Base-by-base conservation (phyloP, 2,888 invertebrate species). In the Anoplius nigerrimus region DNA sequence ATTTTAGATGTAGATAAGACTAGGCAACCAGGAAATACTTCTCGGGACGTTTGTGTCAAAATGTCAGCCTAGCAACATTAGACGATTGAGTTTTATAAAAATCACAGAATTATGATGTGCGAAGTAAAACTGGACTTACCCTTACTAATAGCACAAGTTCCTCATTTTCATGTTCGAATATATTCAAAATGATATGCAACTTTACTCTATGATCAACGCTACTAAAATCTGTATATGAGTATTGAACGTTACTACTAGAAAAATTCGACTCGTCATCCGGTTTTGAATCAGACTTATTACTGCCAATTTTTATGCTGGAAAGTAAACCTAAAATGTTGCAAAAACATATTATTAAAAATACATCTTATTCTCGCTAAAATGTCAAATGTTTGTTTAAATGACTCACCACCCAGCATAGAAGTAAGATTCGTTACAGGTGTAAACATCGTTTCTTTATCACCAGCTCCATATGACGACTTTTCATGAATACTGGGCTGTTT, bases 191-290 rank as follows among this genome's bases (percentile, higher is more conserved):
- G 45, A 92, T 89, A 81, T 90, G 90, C 2, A 91, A 85, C 80
- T 92, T 92, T n/a, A 92, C 86, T 56, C 92, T 90, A 78, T 92
- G 92, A 85, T 92, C 92, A 18, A 92, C 88, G 72, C 90, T 89
- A 66, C 88, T 88, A 62, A 91, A 92, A 78, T 92, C 89, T 5
- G 81, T 89, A 72, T 90, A 92, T 43, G 90, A 91, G 75, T 91
- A 92, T 78, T 90, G 90, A 74, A 91, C 90, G 20, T 84, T 82
- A 24, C 83, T 84, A 8, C 83, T 78, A 15, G 76, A 66, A 52
- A 82, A 80, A 46, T 80, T 82, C 1, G 80, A 63, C 11, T 67
- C 69, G 13, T 85, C 84, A 21, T 84, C 82, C 13, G 77, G 65
- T 72, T 85, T 85, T 55, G 89, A 87, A 63, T 87, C 87, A 0